These are phyloP conservation scores for Diorhabda carinulata DNA, from an alignment of 1,140 invertebrate genomes.

Conservation along the genomic window DNA sequence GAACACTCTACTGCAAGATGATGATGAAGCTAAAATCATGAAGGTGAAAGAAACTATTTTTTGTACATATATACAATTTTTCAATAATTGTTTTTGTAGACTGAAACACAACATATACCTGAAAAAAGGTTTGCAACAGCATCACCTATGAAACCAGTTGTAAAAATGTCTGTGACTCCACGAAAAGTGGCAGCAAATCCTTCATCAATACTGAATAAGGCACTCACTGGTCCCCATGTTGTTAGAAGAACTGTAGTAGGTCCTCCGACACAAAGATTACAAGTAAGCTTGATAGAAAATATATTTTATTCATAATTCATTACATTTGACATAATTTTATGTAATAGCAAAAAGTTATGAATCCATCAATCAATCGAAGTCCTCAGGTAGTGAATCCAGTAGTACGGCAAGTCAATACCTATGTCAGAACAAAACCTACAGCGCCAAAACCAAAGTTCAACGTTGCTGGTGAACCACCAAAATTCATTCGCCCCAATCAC, in stretches of 20 bases:
- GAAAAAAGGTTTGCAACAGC: conserved; percentile 7
- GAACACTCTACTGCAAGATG: neutral
- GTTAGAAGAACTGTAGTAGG: conserved; percentile 9
- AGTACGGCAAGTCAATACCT: neutral
- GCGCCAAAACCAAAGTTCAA: conserved; percentile 28
- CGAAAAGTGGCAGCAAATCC: neutral
- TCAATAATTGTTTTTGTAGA: neutral
- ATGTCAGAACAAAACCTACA: conserved; percentile 24
- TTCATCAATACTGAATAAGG: conserved; percentile 38
- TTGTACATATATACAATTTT: neutral
- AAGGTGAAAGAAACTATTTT: neutral
- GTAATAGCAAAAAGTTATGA: conserved; percentile 23
- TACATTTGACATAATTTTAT: neutral
- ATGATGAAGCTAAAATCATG: neutral
- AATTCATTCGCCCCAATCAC: conserved; percentile 5
- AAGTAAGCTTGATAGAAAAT: neutral
- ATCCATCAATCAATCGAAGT: conserved; percentile 21
- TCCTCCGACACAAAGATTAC: conserved; percentile 5
- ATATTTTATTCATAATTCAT: no score
- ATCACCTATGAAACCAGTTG: conserved; percentile 1
- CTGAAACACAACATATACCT: neutral
- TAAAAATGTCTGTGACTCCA: neutral
- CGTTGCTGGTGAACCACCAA: conserved; percentile 6
- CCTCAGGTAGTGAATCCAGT: conserved; percentile 8
- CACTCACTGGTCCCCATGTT: conserved; percentile 21